These are phyloP conservation scores for Mamestra configurata DNA, from an alignment of 1,140 invertebrate genomes.

Conservation along the genomic window DNA sequence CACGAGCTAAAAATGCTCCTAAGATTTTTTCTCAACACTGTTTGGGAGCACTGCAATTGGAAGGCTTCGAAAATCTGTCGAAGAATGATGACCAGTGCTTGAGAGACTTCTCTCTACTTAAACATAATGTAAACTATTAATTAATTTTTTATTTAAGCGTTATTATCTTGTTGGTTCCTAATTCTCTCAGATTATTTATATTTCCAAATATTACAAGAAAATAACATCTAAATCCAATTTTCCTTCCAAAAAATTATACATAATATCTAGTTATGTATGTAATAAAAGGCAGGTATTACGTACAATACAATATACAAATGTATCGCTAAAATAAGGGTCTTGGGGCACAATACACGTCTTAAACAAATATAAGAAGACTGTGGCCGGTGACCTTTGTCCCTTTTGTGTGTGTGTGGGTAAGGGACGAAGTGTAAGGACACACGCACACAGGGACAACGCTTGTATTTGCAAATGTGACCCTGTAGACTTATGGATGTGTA, in stretches of 20 bases:
- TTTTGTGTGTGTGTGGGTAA: constrained; percentile 76
- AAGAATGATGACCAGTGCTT: too few relatives aligned
- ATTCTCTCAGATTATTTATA: too few relatives aligned
- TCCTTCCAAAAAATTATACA: not conserved
- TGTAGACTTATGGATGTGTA: constrained; percentile 63
- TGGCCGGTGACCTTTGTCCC: constrained; percentile 85
- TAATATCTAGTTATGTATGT: constrained; percentile 43
- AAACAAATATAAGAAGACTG: constrained; percentile 86
- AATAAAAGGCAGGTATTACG: constrained; percentile 52
- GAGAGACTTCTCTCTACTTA: too few relatives aligned
- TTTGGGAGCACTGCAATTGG: not conserved
- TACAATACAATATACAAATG: constrained; percentile 57
- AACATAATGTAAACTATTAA: too few relatives aligned
- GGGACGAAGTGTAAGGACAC: constrained; percentile 72
- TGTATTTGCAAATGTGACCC: constrained; percentile 85
- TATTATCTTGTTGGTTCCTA: too few relatives aligned
- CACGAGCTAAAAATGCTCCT: too few relatives aligned
- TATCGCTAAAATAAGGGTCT: constrained; percentile 71
- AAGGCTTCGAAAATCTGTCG: too few relatives aligned
- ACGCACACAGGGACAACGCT: constrained; percentile 70
- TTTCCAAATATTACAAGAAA: constrained; percentile 49
- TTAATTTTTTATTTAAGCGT: too few relatives aligned
- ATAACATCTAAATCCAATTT: not conserved
- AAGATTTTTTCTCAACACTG: too few relatives aligned
- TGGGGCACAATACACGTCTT: constrained; percentile 80